Percentiles rank a stretch among this genome's conserved stretches.
phyloP scores from a whole-genome alignment of 2,113 vertebrate genomes.

The Urocitellus parryii region DNA sequence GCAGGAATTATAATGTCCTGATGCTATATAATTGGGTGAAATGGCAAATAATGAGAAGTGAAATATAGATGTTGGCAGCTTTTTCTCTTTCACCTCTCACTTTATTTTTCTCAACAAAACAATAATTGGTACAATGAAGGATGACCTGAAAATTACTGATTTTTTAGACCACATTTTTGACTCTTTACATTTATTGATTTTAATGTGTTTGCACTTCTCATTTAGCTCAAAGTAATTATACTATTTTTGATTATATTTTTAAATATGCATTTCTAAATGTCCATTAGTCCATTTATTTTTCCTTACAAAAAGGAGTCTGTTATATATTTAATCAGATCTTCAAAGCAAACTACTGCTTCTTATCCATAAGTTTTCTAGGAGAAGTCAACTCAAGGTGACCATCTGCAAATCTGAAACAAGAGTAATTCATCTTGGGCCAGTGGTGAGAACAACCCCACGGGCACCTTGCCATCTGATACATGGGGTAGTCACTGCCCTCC shows the following conservation, averaged over 20 bases:
- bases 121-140: constrained; percentile 12
- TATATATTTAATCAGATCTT: background rate
- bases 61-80: constrained; percentile 63
- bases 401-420: background rate
- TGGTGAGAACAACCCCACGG: background rate
- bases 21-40: constrained; percentile 61
- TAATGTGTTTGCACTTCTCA: background rate
- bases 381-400: background rate
- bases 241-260: background rate
- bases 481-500: background rate
- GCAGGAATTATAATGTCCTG: constrained; percentile 29
- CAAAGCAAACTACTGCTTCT: background rate
- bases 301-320: background rate
- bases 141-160: background rate
- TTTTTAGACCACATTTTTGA: background rate
- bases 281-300: background rate
- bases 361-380: background rate
- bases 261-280: too few species aligned
- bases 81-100: constrained; percentile 15
- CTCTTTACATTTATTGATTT: background rate
- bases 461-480: background rate
- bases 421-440: background rate
- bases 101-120: constrained; percentile 45
- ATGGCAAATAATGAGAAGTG: constrained; percentile 71
- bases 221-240: constrained; percentile 11